phyloP scores from a whole-genome alignment of 2,113 vertebrate genomes.

The Cyrtonyx montezumae region DNA sequence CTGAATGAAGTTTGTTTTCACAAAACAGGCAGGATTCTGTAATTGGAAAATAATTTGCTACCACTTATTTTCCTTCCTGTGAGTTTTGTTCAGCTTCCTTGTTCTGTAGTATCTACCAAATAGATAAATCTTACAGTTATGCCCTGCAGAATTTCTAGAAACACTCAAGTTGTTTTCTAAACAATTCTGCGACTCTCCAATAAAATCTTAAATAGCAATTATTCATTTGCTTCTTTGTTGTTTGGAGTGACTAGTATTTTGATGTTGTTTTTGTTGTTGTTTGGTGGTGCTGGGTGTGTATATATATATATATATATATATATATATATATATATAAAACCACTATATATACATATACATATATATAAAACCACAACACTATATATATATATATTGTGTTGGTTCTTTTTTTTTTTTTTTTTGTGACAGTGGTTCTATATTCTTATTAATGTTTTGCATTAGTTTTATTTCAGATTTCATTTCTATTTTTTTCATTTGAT shows the following conservation, averaged over 20 bases:
- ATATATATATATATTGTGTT: too few relatives aligned
- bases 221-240: not conserved
- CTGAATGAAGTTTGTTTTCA: constrained; percentile 12
- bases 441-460: not conserved
- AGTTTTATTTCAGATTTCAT: not conserved
- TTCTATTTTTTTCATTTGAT: not conserved
- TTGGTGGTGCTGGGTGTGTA: not conserved
- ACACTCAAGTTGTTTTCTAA: not conserved
- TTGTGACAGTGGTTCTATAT: too few relatives aligned
- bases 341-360: too few relatives aligned
- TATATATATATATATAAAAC: too few relatives aligned
- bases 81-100: not conserved
- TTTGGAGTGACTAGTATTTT: not conserved
- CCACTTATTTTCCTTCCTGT: not conserved
- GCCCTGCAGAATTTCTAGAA: not conserved
- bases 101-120: not conserved
- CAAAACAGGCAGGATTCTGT: not conserved
- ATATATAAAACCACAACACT: too few relatives aligned
- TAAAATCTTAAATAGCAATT: not conserved
- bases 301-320: too few relatives aligned
- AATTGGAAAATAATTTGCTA: not conserved
- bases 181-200: not conserved
- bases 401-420: too few relatives aligned
- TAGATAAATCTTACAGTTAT: not conserved
- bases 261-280: not conserved